phyloP scores from a whole-genome alignment of 1,140 invertebrate genomes.

The Tetranychus urticae region DNA sequence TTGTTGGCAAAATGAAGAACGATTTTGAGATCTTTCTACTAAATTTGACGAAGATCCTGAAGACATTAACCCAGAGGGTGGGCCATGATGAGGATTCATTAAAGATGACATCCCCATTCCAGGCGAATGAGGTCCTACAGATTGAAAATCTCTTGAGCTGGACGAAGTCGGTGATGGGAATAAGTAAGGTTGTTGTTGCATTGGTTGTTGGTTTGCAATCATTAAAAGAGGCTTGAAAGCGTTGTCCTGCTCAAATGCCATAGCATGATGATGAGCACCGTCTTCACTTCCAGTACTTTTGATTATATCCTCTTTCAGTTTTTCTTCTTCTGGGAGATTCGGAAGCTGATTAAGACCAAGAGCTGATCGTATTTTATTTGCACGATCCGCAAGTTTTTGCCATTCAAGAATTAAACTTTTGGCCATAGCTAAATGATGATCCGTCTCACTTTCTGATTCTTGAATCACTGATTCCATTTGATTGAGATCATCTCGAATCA shows the following conservation, averaged over 20 bases:
- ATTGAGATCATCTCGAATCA: conserved; percentile 95
- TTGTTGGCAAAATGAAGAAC: conserved; percentile 52
- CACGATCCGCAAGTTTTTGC: conserved; percentile 64
- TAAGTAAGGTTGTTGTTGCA: not conserved
- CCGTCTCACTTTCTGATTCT: conserved; percentile 75
- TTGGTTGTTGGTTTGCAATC: not conserved
- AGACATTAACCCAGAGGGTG: not conserved
- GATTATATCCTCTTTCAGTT: conserved; percentile 44
- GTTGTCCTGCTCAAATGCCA: no score
- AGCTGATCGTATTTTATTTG: conserved; percentile 61
- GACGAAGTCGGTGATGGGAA: no score
- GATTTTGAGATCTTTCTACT: not conserved
- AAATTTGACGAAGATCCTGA: not conserved
- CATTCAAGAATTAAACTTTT: conserved; percentile 81
- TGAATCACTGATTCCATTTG: conserved; percentile 95
- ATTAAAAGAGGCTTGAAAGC: not conserved
- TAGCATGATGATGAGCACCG: no score
- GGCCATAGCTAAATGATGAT: conserved; percentile 54
- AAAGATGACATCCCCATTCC: not conserved
- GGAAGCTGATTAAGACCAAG: conserved; percentile 64
- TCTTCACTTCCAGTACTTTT: not conserved
- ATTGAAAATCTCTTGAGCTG: no score
- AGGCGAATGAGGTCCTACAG: not conserved
- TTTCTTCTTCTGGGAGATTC: conserved; percentile 63
- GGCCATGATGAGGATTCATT: not conserved